Percentiles rank a stretch among this genome's conserved stretches.
These are phyloP conservation scores for Apogon hyalosoma DNA, from an alignment of 2,797 vertebrate genomes.

Conservation along the genomic window DNA sequence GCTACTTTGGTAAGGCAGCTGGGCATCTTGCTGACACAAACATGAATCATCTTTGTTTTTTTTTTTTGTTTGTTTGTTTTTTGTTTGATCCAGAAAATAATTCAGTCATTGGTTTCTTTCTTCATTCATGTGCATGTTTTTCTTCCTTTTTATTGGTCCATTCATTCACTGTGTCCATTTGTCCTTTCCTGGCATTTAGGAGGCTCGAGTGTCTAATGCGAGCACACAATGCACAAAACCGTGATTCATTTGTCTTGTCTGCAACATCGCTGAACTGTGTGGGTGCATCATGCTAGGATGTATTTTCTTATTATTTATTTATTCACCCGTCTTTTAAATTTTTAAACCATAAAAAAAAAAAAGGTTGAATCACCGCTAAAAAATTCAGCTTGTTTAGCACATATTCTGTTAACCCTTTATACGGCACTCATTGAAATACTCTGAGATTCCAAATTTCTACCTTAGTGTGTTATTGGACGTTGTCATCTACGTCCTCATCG, in stretches of 20 bases:
- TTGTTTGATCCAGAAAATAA: background rate
- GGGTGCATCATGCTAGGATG: conserved; percentile 7
- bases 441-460: no score
- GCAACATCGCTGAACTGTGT: conserved; percentile 17
- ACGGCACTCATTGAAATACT: no score
- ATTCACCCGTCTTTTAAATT: conserved; percentile 9
- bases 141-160: no score
- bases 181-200: conserved; percentile 6
- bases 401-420: no score
- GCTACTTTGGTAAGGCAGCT: background rate
- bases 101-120: background rate
- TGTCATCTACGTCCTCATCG: no score
- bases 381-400: no score
- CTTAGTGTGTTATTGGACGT: no score
- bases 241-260: conserved; percentile 2
- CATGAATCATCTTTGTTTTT: conserved; percentile 2
- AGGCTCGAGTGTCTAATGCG: background rate
- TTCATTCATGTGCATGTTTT: background rate
- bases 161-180: background rate
- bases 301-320: conserved; percentile 12
- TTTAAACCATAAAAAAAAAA: background rate
- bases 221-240: conserved; percentile 6
- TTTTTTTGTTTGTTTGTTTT: background rate
- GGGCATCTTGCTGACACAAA: background rate
- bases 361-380: background rate